Conservation (phyloP, 2,797 vertebrate species). For the Lepidocolaptes lacrymiger region DNA sequence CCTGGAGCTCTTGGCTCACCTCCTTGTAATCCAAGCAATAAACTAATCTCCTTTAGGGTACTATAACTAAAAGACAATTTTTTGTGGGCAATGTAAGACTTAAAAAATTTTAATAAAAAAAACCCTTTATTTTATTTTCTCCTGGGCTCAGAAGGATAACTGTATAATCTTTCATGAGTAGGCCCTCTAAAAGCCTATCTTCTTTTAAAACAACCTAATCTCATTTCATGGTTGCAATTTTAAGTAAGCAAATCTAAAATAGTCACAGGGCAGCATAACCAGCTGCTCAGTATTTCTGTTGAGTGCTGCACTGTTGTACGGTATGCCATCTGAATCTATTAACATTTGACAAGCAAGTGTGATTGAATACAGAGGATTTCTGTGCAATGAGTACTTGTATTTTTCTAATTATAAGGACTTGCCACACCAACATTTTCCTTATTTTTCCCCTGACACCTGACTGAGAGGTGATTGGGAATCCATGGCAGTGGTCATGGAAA, state of each 20-base stretch:
- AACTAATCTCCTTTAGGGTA: not conserved
- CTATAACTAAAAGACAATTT: not conserved
- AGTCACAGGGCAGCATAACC: not conserved
- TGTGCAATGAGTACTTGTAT: not conserved
- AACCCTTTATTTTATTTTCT: not conserved
- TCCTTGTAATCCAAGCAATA: not conserved
- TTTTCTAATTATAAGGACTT: constrained; percentile 1
- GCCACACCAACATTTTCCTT: not conserved
- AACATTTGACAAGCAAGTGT: not conserved
- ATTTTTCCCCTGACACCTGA: not conserved
- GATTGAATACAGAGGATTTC: not conserved
- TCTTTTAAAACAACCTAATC: not conserved
- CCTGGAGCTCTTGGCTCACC: not conserved
- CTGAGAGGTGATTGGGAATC: not conserved
- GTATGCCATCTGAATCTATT: not conserved
- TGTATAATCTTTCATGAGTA: not conserved
- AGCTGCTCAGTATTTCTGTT: not conserved
- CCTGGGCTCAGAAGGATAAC: not conserved
- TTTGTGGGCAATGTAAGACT: not conserved
- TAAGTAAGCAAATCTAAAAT: not conserved
- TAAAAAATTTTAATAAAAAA: constrained; percentile 7
- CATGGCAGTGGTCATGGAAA: not conserved
- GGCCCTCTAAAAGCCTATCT: not conserved
- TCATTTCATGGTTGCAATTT: not conserved
- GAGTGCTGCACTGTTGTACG: not conserved